These are phyloP conservation scores for Paguma larvata DNA, from an alignment of 2,797 vertebrate genomes.

Conservation along the genomic window DNA sequence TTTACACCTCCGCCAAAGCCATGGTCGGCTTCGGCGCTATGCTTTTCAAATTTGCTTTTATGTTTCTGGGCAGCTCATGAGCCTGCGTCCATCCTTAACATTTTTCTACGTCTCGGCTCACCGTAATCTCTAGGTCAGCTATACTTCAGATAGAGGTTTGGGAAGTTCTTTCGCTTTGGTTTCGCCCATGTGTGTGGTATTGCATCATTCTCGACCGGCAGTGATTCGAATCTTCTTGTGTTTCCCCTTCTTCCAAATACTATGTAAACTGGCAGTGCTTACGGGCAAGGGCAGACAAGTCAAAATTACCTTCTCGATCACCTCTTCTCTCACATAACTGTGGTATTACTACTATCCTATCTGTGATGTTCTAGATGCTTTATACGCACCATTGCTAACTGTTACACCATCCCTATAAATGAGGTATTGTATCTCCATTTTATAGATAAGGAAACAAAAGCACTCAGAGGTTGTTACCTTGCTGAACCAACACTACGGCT, in stretches of 20 bases:
- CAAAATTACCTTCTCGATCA: not conserved
- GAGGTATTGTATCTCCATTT: not conserved
- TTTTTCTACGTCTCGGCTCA: not conserved
- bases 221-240: not conserved
- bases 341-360: not conserved
- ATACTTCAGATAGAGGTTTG: not conserved
- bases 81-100: not conserved
- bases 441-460: not conserved
- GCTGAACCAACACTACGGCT: not conserved
- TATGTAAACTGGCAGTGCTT: not conserved
- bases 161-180: not conserved
- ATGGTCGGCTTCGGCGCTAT: not conserved
- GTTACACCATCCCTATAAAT: not conserved
- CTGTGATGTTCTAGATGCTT: not conserved
- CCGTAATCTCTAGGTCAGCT: not conserved
- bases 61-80: not conserved
- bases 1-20: not conserved
- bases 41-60: not conserved
- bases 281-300: not conserved
- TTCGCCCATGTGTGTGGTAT: not conserved
- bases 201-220: not conserved
- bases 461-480: not conserved
- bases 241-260: not conserved
- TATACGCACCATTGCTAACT: not conserved
- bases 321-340: not conserved